Evolutionary conservation across 1,140 invertebrate species (phyloP), one percentile per base, ranked within the genome.

Genomic region (Andrena cerasifolii): DNA sequence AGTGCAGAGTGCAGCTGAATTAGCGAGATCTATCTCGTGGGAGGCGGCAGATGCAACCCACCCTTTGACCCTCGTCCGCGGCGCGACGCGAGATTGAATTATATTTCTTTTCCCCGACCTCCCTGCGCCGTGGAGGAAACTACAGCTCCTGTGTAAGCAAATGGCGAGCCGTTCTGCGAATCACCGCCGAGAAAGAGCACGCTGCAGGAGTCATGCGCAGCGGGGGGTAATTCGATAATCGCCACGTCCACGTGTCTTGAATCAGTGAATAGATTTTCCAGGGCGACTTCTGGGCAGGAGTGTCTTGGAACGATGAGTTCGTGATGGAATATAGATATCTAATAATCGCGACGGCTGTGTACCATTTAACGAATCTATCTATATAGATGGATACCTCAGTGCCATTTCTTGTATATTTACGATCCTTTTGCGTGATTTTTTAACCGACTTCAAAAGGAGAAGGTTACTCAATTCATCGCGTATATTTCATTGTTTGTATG

Each of bases 21-120:
- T 82, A 82, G 62, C 61, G 26, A 72, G 74, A 82, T 83, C 76
- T 78, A 78, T 72, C 47, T 40, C 43, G 47, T 10, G 21, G 24
- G 33, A 45, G 12, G 18, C 5, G 21, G 47, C 24, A 31, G 31
- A 63, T 51, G 63, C 65, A 28, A n/a, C 4, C 21, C 54, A 40
- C 45, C 40, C 67, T 77, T 82, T 83, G 72, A 81, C 66, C 59
- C 49, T 78, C 51, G 49, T 58, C 59, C 40, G 70, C 40, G 18
- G 31, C 51, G 53, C 53, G 33, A 67, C 65, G 24, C 66, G 47
- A 3, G 54, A 82, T 83, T 82, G 59, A 83, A 83, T 83, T 83
- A 83, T 78, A 62, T 82, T 28, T 56, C 49, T 47, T 58, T 58
- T 59, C 59, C 59, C 54, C 10, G 26, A 28, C 33, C 18, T 51